These are phyloP conservation scores for Odontomyia ornata DNA, from an alignment of 2,888 invertebrate genomes.

Conservation along the genomic window DNA sequence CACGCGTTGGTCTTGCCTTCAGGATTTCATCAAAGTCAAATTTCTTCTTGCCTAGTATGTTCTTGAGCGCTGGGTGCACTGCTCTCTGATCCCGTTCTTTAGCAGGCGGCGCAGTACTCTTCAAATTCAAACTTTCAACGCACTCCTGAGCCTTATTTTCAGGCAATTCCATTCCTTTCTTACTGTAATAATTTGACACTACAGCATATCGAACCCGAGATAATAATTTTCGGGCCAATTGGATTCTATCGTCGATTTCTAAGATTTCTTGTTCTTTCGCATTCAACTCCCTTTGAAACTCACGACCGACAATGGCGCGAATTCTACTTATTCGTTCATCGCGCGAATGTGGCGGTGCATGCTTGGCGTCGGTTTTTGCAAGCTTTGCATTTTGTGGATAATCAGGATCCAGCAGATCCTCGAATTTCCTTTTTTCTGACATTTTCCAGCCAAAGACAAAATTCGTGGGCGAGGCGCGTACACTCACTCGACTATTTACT, in stretches of 20 bases:
- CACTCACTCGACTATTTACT: not conserved
- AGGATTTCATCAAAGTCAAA: slow-evolving; percentile 66
- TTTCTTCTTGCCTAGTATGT: slow-evolving; percentile 72
- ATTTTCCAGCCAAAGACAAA: slow-evolving; percentile 22
- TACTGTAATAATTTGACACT: slow-evolving; percentile 70
- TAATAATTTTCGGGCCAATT: slow-evolving; percentile 68
- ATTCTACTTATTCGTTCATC: slow-evolving; percentile 67
- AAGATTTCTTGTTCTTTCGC: slow-evolving; percentile 76
- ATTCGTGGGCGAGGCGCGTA: slow-evolving; percentile 12
- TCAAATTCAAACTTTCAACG: slow-evolving; percentile 51
- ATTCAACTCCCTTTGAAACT: slow-evolving; percentile 77
- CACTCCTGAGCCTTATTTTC: slow-evolving; percentile 60
- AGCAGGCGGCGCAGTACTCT: not conserved
- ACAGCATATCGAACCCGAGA: slow-evolving; percentile 70
- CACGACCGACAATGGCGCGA: slow-evolving; percentile 72
- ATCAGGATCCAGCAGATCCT: slow-evolving; percentile 71
- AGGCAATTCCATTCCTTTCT: slow-evolving; percentile 65
- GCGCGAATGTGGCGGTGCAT: slow-evolving; percentile 35
- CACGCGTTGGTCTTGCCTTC: slow-evolving; percentile 64
- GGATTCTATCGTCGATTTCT: slow-evolving; percentile 73
- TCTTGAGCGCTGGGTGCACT: slow-evolving; percentile 81
- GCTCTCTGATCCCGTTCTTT: slow-evolving; percentile 63
- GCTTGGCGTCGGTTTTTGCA: not conserved
- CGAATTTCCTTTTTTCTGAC: slow-evolving; percentile 59
- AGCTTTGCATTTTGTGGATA: slow-evolving; percentile 63